Evolutionary conservation across 2,888 invertebrate genomes (phyloP).

Genomic region (Xylota sylvarum): DNA sequence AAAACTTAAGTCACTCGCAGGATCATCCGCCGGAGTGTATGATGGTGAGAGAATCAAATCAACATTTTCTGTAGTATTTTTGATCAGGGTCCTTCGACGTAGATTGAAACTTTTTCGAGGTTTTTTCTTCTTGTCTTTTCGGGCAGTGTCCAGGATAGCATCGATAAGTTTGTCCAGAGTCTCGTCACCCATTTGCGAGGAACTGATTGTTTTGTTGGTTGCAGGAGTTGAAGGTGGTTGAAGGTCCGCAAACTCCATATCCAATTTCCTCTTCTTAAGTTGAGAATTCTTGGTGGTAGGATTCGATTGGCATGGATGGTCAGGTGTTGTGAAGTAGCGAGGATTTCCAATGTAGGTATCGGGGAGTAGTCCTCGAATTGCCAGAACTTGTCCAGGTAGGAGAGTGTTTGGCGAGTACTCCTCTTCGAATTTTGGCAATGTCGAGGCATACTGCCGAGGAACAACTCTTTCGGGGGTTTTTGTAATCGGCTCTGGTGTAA

Average conservation of each 20-base stretch:
- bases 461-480: conserved; percentile 64
- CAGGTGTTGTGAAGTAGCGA: conserved; percentile 81
- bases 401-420: conserved; percentile 83
- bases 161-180: conserved; percentile 84
- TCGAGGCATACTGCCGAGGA: conserved; percentile 81
- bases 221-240: conserved; percentile 31
- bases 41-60: conserved; percentile 81
- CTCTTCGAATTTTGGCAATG: conserved; percentile 83
- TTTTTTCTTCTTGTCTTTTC: conserved; percentile 82
- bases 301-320: neutral
- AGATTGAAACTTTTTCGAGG: conserved; percentile 82
- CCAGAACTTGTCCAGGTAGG: conserved; percentile 81
- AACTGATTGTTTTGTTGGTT: conserved; percentile 77
- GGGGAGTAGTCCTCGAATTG: conserved; percentile 82
- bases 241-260: conserved; percentile 80
- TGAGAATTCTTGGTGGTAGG: conserved; percentile 44
- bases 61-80: conserved; percentile 78
- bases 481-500: conserved; percentile 79
- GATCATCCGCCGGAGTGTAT: conserved; percentile 84
- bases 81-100: conserved; percentile 81
- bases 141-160: conserved; percentile 84
- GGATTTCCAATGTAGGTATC: conserved; percentile 83
- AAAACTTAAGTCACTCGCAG: conserved; percentile 84
- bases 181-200: conserved; percentile 83
- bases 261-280: conserved; percentile 80